Conservation (phyloP, 1,140 invertebrate species). For the Caenorhabditis elegans region DNA sequence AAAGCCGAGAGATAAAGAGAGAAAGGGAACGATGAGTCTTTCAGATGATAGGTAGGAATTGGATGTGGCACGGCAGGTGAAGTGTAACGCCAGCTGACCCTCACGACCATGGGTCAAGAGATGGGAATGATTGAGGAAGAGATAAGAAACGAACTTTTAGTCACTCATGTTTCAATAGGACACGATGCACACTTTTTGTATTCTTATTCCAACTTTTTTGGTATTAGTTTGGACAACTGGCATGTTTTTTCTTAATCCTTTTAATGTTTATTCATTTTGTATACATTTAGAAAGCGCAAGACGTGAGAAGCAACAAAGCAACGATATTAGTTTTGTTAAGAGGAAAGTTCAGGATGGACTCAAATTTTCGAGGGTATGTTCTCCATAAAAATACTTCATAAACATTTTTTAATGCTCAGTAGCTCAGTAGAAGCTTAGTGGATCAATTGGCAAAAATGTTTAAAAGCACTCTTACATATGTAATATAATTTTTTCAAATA, state of each 20-base stretch:
- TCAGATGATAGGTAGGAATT: not conserved
- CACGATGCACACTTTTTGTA: slow-evolving; percentile 9
- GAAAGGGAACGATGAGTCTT: not conserved
- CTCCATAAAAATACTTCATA: too few relatives aligned
- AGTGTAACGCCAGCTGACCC: slow-evolving; percentile 30
- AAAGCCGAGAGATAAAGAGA: too few relatives aligned
- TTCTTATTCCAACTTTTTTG: not conserved
- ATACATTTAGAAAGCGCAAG: slow-evolving; percentile 1
- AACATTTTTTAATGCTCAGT: too few relatives aligned
- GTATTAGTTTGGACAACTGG: not conserved
- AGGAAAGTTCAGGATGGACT: not conserved
- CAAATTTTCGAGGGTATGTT: not conserved
- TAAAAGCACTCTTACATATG: too few relatives aligned
- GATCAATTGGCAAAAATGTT: too few relatives aligned
- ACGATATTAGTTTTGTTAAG: slow-evolving; percentile 11
- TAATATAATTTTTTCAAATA: too few relatives aligned
- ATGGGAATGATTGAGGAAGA: not conserved
- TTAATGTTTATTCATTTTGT: slow-evolving; percentile 1
- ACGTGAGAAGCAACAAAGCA: not conserved
- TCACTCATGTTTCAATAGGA: slow-evolving; percentile 18
- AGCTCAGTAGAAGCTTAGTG: too few relatives aligned
- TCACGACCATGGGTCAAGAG: slow-evolving; percentile 25
- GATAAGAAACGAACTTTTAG: not conserved
- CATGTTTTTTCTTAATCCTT: not conserved
- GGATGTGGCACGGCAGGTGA: not conserved